A percentile compares a stretch with the other conserved stretches of the same genome.
Evolutionary conservation across 2,113 vertebrate genomes (phyloP).

Genomic region (Elephantulus edwardii): DNA sequence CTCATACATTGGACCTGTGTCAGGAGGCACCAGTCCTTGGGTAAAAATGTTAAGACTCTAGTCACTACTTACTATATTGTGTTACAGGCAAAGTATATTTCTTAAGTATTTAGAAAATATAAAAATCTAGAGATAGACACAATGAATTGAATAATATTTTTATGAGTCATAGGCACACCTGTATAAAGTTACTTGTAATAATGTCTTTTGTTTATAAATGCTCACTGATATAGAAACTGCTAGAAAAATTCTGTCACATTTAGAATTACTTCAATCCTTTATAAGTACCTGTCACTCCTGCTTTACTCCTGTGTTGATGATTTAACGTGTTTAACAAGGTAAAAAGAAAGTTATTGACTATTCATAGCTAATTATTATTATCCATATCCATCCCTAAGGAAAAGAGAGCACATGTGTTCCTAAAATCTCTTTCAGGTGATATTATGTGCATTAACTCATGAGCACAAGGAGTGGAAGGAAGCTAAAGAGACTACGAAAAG

Average conservation of each 20-base stretch:
- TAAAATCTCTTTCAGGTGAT: background rate
- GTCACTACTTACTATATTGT: no score
- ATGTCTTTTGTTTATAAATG: constrained; percentile 25
- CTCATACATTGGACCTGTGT: no score
- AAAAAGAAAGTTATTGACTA: background rate
- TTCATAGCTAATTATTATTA: background rate
- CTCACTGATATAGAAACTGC: constrained; percentile 26
- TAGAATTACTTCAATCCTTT: background rate
- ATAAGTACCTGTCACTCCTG: background rate
- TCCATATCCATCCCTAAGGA: background rate
- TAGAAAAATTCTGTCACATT: background rate
- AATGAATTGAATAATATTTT: constrained; percentile 1
- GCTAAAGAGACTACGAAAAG: background rate
- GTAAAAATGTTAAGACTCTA: no score
- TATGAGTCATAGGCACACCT: background rate
- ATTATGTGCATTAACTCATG: background rate
- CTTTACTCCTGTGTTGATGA: background rate
- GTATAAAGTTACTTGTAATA: constrained; percentile 20
- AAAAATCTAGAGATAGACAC: constrained; percentile 15
- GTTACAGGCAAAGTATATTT: background rate
- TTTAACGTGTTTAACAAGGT: background rate
- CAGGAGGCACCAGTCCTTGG: no score
- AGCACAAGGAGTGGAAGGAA: background rate
- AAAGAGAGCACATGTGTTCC: background rate
- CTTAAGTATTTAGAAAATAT: constrained; percentile 22